Evolutionary conservation across 2,113 vertebrate genomes (phyloP).

Genomic region (Tylochromis polylepis): DNA sequence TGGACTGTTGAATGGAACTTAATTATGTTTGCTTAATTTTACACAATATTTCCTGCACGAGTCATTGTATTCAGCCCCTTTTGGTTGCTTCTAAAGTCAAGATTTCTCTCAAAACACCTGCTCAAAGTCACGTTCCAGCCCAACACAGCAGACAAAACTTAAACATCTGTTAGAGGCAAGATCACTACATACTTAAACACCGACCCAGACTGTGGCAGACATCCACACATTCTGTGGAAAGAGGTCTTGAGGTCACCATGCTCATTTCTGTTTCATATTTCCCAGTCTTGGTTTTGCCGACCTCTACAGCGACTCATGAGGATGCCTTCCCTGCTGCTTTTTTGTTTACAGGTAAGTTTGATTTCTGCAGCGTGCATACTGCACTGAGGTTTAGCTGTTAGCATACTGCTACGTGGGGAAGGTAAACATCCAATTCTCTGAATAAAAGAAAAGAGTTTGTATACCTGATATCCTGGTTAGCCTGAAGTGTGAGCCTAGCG

Average conservation of each 20-base stretch:
- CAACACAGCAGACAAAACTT: neutral
- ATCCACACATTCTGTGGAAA: neutral
- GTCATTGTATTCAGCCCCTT: neutral
- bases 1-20: neutral
- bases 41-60: neutral
- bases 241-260: neutral
- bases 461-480: constrained; percentile 66
- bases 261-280: neutral
- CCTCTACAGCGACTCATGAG: neutral
- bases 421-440: constrained; percentile 18
- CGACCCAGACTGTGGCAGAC: neutral
- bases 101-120: neutral
- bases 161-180: neutral
- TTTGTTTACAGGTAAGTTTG: constrained; percentile 6
- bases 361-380: neutral
- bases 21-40: neutral
- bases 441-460: constrained; percentile 28
- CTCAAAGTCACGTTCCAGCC: neutral
- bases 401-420: constrained; percentile 52
- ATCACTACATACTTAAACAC: neutral
- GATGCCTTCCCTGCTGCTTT: neutral
- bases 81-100: neutral
- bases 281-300: constrained; percentile 12
- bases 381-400: constrained; percentile 60
- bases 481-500: constrained; percentile 50